Base-by-base conservation (phyloP, 2,113 vertebrate genomes). In the Saccopteryx bilineata region DNA sequence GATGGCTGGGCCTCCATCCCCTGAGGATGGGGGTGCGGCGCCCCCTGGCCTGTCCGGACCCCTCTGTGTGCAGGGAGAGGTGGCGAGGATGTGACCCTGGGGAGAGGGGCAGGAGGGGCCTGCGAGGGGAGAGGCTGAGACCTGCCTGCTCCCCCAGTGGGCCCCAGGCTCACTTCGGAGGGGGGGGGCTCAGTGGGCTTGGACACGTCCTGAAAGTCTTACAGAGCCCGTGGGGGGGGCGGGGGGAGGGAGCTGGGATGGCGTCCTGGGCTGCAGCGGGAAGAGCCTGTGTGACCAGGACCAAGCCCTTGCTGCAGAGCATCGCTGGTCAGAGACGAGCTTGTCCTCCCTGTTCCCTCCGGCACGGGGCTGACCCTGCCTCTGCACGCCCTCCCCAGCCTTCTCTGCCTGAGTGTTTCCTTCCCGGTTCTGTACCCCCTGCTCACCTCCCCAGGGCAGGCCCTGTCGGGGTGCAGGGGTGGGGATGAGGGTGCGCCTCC, bases 41-140 rank as follows among this genome's bases (percentile, higher is more conserved):
- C 9, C 52, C 9, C 71, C 58, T 33, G 0, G 48, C 48, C 33
- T 1, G 0, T 1, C 39, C 46, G 46, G 61, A 15, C 21, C 28
- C 68, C 26, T 71, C 31, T 58, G 8, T 6, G 3, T 5, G 9
- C 19, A 2, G 23, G 23, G 5, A 5, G 28, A 56, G 63, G 46
- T 5, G 39, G 28, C 66, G 10, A 69, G 63, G 39, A 5, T 13
- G 23, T 56, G 52, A 63, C 18, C 9, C 31, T 28, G 17, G 14
- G 4, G 0, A 1, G 21, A 7, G 0, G n/a, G n/a, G 4, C 2
- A 48, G 17, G 31, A 21, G 1, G 24, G 71, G 33, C 13, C 19
- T 0, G 4, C 12, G n/a, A 28, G 48, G 10, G 52, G 52, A n/a
- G 74, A 68, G 56, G 13, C 92, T 1, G 4, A 23, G 33, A 15